phyloP scores from a whole-genome alignment of 2,797 vertebrate species.

The Sebastes trivittatus region DNA sequence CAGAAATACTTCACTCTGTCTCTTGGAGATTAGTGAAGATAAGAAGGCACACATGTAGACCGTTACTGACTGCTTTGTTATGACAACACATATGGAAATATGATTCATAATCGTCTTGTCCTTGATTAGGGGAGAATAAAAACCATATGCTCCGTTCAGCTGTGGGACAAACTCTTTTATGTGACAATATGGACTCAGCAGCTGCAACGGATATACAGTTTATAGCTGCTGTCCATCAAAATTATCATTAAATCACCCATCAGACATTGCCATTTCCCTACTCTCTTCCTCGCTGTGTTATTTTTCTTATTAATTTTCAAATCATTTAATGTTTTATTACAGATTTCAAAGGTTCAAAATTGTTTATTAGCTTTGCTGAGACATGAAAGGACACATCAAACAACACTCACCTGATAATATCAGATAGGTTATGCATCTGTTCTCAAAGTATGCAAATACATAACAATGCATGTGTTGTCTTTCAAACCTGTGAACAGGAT shows the following conservation, averaged over 20 bases:
- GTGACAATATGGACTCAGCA: neutral
- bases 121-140: conserved; percentile 21
- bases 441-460: neutral
- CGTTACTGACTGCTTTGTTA: conserved; percentile 6
- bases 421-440: neutral
- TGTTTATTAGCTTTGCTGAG: neutral
- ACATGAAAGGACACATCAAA: neutral
- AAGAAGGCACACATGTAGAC: neutral
- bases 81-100: conserved; percentile 45
- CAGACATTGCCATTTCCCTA: neutral
- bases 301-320: neutral
- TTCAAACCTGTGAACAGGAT: neutral
- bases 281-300: neutral
- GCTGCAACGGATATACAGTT: neutral
- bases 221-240: conserved; percentile 6
- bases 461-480: neutral
- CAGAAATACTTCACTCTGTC: neutral
- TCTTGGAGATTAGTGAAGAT: conserved; percentile 8
- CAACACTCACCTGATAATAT: neutral
- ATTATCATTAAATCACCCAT: neutral
- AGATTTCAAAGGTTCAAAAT: neutral
- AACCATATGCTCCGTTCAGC: conserved; percentile 20
- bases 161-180: neutral
- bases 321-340: neutral
- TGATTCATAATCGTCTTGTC: conserved; percentile 41